Conservation (phyloP, 2,888 invertebrate genomes). For the Coleophora deauratella region DNA sequence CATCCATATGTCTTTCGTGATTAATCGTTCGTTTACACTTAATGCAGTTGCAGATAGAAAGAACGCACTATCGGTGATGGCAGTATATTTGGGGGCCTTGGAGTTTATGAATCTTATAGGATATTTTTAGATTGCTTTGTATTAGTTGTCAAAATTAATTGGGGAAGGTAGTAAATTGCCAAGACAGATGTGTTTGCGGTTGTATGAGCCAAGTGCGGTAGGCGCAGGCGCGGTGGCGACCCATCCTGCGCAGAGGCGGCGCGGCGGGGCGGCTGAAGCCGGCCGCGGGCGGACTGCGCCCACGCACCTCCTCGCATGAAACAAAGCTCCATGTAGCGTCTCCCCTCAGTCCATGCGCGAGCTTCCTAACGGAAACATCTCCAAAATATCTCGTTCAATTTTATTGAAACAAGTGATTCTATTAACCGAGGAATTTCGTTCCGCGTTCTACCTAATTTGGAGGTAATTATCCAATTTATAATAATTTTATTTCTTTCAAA, state of each 20-base stretch:
- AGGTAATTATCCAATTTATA: too few relatives aligned
- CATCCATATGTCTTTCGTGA: conserved; percentile 14
- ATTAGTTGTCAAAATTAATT: conserved; percentile 40
- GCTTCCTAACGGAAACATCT: conserved; percentile 50
- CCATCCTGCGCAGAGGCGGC: conserved; percentile 35
- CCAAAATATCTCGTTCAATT: conserved; percentile 8
- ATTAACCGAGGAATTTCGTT: too few relatives aligned
- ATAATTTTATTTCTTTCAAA: too few relatives aligned
- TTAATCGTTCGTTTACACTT: conserved; percentile 9
- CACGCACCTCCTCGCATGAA: conserved; percentile 49
- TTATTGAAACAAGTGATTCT: too few relatives aligned
- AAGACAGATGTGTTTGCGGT: conserved; percentile 44
- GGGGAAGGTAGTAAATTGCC: conserved; percentile 43
- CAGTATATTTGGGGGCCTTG: background rate
- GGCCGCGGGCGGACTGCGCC: conserved; percentile 25
- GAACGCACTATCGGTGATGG: conserved; percentile 1
- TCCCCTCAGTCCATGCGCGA: conserved; percentile 53
- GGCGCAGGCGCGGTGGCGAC: conserved; percentile 39
- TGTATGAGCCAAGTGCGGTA: background rate
- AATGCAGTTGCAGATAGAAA: conserved; percentile 5
- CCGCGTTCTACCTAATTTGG: too few relatives aligned
- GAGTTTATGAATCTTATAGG: background rate
- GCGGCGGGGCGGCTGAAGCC: conserved; percentile 6
- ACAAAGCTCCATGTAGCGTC: conserved; percentile 46
- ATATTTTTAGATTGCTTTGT: conserved; percentile 4